Evolutionary conservation across 2,888 invertebrate species (phyloP), one percentile per base, ranked within the genome.

Genomic region (Pyrocoelia pectoralis): DNA sequence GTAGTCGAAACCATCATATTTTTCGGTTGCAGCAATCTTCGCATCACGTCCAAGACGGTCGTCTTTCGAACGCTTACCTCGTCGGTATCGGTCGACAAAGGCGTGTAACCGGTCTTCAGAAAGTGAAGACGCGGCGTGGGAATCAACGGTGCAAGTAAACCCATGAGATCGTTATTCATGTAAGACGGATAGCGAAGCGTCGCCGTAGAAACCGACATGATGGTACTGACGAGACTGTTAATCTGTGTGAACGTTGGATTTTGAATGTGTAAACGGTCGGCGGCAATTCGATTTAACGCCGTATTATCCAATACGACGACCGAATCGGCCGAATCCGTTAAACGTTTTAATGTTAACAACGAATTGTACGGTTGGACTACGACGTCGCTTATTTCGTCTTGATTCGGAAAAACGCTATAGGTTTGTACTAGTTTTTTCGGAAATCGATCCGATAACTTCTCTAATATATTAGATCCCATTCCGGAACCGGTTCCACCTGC

Each of bases 1-100:
- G 93, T 92, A 2, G 97, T 94, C 0, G 98, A 97, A 2, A 98
- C 98, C 98, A 98, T 98, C 97, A 98, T 98, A 80, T 98, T 98
- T 84, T 98, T 98, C 2, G 98, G 97, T 81, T 99, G 98, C 54
- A 99, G 83, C 56, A 99, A 84, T 61, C 98, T 86, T 70, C 98
- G 87, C 97, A 99, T 98, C 17, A 99, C 98, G 82, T 99, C 98
- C 71, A 98, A 82, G 0, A 98, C 98, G 13, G 98, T 98, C 0
- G 98, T 99, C 84, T 97, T 97, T 19, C 97, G 86, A 28, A 95
- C 90, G 72, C 83, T 83, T 74, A 89, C 46, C 13, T 43, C 90
- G 69, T 86, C 91, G 71, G 93, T 92, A 79, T 97, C 97, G 1
- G 95, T 94, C 0, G 94, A 91, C 33, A 98, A 86, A 0, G 98